Conservation (phyloP, 2,888 invertebrate genomes). For the Euspilapteryx auroguttella region DNA sequence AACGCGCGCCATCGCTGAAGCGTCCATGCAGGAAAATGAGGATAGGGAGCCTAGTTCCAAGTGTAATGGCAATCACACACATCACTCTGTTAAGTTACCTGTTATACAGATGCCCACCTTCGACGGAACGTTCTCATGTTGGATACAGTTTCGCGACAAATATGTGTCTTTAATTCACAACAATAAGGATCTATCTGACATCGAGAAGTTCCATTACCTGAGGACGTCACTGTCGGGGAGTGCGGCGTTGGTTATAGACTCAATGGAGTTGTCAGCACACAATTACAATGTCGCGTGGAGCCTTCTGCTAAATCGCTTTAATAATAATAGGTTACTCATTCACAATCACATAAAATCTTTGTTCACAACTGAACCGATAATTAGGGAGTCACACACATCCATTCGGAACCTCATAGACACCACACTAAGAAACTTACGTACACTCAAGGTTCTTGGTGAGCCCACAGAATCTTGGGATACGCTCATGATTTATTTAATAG, state of each 20-base stretch:
- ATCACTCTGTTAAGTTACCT: slow-evolving; percentile 5
- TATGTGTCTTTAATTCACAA: slow-evolving; percentile 1
- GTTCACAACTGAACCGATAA: no score
- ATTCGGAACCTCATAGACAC: no score
- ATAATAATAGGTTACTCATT: slow-evolving; percentile 4
- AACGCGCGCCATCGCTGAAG: not conserved
- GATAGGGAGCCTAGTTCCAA: no score
- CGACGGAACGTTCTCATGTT: slow-evolving; percentile 3
- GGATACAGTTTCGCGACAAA: slow-evolving; percentile 5
- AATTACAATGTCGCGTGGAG: slow-evolving; percentile 7
- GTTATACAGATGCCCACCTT: no score
- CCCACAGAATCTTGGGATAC: no score
- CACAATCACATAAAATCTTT: no score
- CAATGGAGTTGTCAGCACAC: slow-evolving; percentile 5
- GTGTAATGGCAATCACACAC: not conserved
- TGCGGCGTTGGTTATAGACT: slow-evolving; percentile 4
- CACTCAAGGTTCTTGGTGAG: no score
- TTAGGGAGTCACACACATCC: no score
- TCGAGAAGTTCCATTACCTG: slow-evolving; percentile 7
- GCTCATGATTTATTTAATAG: no score
- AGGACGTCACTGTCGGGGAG: slow-evolving; percentile 4
- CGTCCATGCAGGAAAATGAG: not conserved
- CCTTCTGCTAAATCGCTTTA: no score
- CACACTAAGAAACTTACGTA: no score
- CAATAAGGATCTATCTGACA: not conserved